Evolutionary conservation across 2,113 vertebrate genomes (phyloP).

Genomic region (Pygoscelis antarcticus): DNA sequence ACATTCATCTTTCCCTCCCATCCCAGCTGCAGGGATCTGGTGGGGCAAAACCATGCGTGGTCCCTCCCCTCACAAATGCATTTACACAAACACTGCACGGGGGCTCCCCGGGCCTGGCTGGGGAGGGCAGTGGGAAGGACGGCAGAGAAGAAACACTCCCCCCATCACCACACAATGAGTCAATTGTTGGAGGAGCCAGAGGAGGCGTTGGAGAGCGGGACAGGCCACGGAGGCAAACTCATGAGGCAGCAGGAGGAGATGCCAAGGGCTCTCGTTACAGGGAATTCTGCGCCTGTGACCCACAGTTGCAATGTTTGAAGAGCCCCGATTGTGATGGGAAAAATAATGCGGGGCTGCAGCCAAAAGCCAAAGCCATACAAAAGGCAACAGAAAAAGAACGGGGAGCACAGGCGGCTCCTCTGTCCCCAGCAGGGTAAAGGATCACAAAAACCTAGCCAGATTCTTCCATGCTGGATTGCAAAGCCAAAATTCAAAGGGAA

Average conservation of each 20-base stretch:
- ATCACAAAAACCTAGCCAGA: background rate
- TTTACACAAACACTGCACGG: constrained; percentile 24
- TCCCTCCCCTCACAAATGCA: background rate
- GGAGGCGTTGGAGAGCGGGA: constrained; percentile 27
- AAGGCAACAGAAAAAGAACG: background rate
- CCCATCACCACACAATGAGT: constrained; percentile 64
- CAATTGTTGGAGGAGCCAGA: constrained; percentile 60
- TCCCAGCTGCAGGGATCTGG: constrained; percentile 40
- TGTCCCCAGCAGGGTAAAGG: background rate
- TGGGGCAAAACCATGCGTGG: background rate
- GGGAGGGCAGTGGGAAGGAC: background rate
- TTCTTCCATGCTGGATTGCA: background rate
- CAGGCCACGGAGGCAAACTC: constrained; percentile 36
- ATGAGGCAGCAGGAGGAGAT: background rate
- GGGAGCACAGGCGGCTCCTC: constrained; percentile 7
- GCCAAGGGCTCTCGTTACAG: constrained; percentile 48
- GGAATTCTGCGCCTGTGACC: constrained; percentile 33
- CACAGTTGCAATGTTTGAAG: constrained; percentile 54
- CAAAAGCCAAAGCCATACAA: constrained; percentile 27
- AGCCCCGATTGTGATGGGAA: constrained; percentile 24
- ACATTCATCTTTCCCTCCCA: constrained; percentile 54
- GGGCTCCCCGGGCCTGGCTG: constrained; percentile 5
- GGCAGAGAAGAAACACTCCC: background rate
- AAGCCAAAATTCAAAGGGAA: constrained; percentile 14
- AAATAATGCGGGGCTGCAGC: constrained; percentile 41